Evolutionary conservation across 2,888 invertebrate genomes (phyloP).

Genomic region (Stenolophus ochropezus): DNA sequence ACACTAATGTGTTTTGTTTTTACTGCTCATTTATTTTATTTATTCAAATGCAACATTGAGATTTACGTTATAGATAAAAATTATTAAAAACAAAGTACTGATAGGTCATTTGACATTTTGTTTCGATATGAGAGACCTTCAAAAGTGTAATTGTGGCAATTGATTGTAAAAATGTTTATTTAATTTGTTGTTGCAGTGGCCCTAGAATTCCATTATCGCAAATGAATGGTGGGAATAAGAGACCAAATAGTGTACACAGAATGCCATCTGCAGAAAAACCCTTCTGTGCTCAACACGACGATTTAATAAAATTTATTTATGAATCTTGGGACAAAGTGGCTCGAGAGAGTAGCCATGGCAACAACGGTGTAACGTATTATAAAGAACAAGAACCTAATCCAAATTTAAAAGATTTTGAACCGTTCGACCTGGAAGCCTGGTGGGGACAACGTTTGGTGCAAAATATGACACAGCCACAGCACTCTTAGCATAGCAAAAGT

Average conservation of each 20-base stretch:
- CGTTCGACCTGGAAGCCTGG: constrained; percentile 86
- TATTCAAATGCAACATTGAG: background rate
- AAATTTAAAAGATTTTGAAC: constrained; percentile 82
- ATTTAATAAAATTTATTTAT: constrained; percentile 86
- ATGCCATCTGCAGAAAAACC: constrained; percentile 65
- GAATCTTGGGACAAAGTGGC: constrained; percentile 84
- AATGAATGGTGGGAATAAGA: constrained; percentile 69
- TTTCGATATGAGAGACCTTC: too few relatives aligned
- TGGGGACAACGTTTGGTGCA: constrained; percentile 84
- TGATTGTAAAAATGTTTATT: too few relatives aligned
- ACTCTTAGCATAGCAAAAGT: constrained; percentile 67
- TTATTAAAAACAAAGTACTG: too few relatives aligned
- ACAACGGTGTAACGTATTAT: constrained; percentile 76
- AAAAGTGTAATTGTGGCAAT: too few relatives aligned
- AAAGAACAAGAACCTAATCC: constrained; percentile 77
- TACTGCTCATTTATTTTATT: background rate
- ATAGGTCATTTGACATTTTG: too few relatives aligned
- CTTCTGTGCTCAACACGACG: constrained; percentile 79
- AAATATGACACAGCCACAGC: constrained; percentile 77
- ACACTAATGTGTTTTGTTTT: background rate
- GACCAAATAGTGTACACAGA: constrained; percentile 68
- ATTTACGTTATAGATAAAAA: background rate
- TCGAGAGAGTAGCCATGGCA: constrained; percentile 67
- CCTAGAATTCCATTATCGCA: constrained; percentile 70
- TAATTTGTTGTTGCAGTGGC: constrained; percentile 66